Percentiles rank a stretch among this genome's conserved stretches.
phyloP scores from a whole-genome alignment of 37 sponge, comb jelly and placozoan genomes.

The Aplysina aerophoba region DNA sequence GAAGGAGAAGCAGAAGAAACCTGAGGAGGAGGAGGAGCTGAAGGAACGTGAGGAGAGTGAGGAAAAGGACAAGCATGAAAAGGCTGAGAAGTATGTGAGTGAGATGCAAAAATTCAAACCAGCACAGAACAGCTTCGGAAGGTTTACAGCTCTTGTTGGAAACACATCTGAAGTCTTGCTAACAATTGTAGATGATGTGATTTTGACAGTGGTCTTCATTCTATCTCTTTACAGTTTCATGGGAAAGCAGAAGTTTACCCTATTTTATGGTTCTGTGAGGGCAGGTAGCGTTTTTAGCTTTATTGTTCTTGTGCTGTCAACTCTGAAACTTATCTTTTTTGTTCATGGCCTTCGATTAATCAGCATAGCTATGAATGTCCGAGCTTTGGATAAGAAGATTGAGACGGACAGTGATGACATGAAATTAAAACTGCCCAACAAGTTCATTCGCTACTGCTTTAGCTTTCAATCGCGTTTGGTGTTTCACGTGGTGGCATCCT shows the following conservation, averaged over 20 bases:
- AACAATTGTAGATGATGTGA: background rate
- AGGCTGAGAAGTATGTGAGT: background rate
- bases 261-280: background rate
- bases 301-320: background rate
- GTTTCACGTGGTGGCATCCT: background rate
- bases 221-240: constrained; percentile 9
- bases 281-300: background rate
- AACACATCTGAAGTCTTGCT: background rate
- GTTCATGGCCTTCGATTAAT: background rate
- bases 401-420: background rate
- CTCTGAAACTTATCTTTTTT: background rate
- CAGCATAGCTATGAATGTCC: background rate
- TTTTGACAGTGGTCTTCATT: background rate
- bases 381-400: background rate
- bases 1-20: too few species aligned
- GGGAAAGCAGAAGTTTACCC: background rate
- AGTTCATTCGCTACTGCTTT: background rate
- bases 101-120: background rate
- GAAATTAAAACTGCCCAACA: background rate
- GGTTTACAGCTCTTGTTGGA: background rate
- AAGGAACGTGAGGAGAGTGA: too few species aligned
- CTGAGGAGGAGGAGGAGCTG: too few species aligned
- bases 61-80: background rate
- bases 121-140: background rate
- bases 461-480: background rate